These are phyloP conservation scores for Agriopis aurantiaria DNA, from an alignment of 2,888 invertebrate genomes.

Conservation along the genomic window DNA sequence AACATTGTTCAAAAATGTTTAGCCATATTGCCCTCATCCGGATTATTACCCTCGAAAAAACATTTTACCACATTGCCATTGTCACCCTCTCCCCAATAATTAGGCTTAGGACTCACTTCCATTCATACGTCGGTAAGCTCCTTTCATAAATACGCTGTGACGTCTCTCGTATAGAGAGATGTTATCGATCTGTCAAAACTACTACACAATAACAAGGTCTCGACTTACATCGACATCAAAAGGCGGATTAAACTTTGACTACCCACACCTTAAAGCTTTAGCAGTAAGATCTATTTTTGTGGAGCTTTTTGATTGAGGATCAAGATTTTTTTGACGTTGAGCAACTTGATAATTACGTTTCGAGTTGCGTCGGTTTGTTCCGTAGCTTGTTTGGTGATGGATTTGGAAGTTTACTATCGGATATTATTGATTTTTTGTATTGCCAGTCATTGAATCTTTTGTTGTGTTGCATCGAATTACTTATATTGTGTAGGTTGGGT, in stretches of 20 bases:
- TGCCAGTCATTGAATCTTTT: constrained; percentile 35
- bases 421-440: constrained; percentile 31
- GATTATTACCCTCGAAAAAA: constrained; percentile 41
- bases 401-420: constrained; percentile 29
- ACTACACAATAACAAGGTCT: constrained; percentile 61
- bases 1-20: not conserved
- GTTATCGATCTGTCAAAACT: constrained; percentile 54
- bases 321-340: constrained; percentile 42
- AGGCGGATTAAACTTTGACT: constrained; percentile 48
- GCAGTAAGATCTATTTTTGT: constrained; percentile 13
- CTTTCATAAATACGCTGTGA: constrained; percentile 42
- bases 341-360: constrained; percentile 46
- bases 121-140: constrained; percentile 36
- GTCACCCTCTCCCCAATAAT: constrained; percentile 42
- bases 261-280: not conserved
- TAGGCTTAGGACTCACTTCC: constrained; percentile 37
- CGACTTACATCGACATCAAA: constrained; percentile 58
- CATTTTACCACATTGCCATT: constrained; percentile 43
- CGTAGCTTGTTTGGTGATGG: constrained; percentile 39
- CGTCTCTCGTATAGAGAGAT: constrained; percentile 40
- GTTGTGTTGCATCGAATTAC: constrained; percentile 29
- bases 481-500: constrained; percentile 14
- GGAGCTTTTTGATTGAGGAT: not conserved
- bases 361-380: constrained; percentile 39
- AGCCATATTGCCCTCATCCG: constrained; percentile 34